These are phyloP conservation scores for Galleria mellonella DNA, from an alignment of 1,140 invertebrate species.

Conservation along the genomic window DNA sequence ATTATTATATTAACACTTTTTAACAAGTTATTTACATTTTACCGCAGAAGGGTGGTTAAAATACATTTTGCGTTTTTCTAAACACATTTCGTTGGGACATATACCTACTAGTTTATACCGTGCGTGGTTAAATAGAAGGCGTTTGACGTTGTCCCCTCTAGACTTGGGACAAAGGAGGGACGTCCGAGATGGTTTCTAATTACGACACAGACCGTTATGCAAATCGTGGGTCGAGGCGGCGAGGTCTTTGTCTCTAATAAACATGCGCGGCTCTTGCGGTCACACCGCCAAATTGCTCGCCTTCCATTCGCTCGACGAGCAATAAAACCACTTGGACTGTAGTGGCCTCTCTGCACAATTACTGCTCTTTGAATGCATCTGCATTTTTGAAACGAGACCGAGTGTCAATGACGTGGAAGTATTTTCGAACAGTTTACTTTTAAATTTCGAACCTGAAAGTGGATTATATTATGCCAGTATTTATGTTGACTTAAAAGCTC, in stretches of 20 bases:
- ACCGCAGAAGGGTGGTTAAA: neutral
- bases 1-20: too few species aligned
- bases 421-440: constrained; percentile 3
- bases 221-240: constrained; percentile 50
- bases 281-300: constrained; percentile 53
- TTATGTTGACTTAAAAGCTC: constrained; percentile 20
- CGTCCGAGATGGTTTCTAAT: constrained; percentile 68
- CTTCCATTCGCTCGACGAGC: constrained; percentile 34
- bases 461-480: too few species aligned
- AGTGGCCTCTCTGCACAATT: constrained; percentile 43
- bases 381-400: constrained; percentile 2
- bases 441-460: constrained; percentile 1
- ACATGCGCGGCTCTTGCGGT: constrained; percentile 62
- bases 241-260: constrained; percentile 64
- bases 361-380: constrained; percentile 38
- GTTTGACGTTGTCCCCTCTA: constrained; percentile 39
- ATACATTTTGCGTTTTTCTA: constrained; percentile 3
- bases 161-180: constrained; percentile 58
- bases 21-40: too few species aligned
- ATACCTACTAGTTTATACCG: constrained; percentile 38
- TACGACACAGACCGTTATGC: constrained; percentile 67
- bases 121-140: constrained; percentile 52
- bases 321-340: constrained; percentile 51
- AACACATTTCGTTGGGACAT: constrained; percentile 43
- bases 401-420: too few species aligned